Conservation (phyloP, 2,797 vertebrate species). For the Nothura maculosa region DNA sequence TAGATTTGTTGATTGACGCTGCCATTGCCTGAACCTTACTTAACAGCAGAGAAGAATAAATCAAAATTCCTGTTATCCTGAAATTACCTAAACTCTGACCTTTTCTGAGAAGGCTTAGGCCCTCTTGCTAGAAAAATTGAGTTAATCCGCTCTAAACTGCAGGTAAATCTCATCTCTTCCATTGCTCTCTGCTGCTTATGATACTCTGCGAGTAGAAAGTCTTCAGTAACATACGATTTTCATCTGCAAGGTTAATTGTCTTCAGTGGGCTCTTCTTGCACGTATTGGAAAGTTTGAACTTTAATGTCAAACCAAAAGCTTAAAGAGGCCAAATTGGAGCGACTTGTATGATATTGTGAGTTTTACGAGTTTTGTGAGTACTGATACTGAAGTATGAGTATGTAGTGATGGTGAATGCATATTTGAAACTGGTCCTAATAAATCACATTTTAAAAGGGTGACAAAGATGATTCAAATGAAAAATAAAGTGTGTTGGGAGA, state of each 20-base stretch:
- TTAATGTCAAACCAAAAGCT: not conserved
- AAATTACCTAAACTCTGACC: not conserved
- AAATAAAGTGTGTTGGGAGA: not conserved
- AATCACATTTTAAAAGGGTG: not conserved
- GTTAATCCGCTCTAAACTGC: slow-evolving; percentile 1
- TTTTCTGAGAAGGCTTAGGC: not conserved
- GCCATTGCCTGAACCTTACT: not conserved
- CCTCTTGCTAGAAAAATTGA: not conserved
- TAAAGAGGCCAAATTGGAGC: not conserved
- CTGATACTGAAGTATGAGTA: not conserved
- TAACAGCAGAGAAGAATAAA: not conserved
- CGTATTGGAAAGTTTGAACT: not conserved
- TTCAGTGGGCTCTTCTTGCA: not conserved
- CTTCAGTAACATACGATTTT: not conserved
- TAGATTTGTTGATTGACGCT: not conserved
- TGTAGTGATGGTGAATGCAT: not conserved
- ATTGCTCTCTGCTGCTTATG: not conserved
- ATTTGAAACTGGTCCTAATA: not conserved
- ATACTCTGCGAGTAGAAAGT: not conserved
- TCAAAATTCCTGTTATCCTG: not conserved
- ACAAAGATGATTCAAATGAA: not conserved
- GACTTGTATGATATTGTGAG: not conserved
- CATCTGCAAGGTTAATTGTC: not conserved
- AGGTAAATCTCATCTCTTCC: not conserved
- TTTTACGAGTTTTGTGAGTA: not conserved